Conservation (phyloP, 2,888 invertebrate genomes). For the Timema podura region DNA sequence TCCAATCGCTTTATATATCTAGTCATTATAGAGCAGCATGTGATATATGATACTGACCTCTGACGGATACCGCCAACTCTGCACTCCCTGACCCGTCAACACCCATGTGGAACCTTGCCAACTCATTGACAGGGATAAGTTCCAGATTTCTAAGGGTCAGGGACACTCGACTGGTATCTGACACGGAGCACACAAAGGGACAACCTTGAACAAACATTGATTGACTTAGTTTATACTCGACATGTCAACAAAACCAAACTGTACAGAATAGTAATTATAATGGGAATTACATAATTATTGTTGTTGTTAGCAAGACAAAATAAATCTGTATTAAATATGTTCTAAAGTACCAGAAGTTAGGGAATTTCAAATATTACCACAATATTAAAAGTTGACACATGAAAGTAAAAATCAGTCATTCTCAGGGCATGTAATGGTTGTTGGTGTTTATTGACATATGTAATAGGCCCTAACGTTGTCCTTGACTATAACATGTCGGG, state of each 20-base stretch:
- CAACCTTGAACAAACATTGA: conserved; percentile 49
- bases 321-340: background rate
- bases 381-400: no score
- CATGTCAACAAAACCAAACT: no score
- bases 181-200: conserved; percentile 82
- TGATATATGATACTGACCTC: conserved; percentile 45
- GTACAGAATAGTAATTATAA: no score
- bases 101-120: conserved; percentile 74
- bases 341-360: no score
- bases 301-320: conserved; percentile 4
- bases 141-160: conserved; percentile 72
- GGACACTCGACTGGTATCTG: conserved; percentile 72
- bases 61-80: conserved; percentile 83
- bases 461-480: no score
- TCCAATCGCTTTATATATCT: no score
- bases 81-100: conserved; percentile 67
- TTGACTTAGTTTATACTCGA: background rate
- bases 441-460: no score
- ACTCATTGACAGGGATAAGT: conserved; percentile 77
- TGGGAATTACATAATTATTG: conserved; percentile 11
- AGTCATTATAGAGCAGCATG: no score
- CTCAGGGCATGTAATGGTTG: no score
- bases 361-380: no score
- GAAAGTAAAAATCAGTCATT: no score
- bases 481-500: no score